Percentiles rank a stretch among this genome's conserved stretches.
These are phyloP conservation scores for Cavia aperea DNA, from an alignment of 2,113 vertebrate genomes.

Conservation along the genomic window DNA sequence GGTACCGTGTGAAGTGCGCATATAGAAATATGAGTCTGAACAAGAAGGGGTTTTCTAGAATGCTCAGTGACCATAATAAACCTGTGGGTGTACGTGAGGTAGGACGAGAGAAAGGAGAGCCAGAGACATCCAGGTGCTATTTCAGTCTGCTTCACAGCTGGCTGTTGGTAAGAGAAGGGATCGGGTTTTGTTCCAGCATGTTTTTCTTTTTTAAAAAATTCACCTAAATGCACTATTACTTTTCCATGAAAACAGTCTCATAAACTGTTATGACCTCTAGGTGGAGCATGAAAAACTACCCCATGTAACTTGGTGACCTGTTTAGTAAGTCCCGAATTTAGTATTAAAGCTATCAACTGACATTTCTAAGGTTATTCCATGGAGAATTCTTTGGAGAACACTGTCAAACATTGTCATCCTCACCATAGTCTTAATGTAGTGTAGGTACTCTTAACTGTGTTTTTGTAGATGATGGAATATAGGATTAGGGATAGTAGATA, in stretches of 20 bases:
- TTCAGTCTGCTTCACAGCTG: not conserved
- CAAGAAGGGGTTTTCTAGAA: not conserved
- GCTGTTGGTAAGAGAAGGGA: not conserved
- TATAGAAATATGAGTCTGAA: not conserved
- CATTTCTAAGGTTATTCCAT: not conserved
- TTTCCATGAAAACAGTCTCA: constrained; percentile 4
- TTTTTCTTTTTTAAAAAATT: not conserved
- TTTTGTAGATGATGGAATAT: not conserved
- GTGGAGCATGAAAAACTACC: not conserved
- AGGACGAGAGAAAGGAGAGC: not conserved
- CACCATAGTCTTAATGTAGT: not conserved
- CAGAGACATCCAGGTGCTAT: not conserved
- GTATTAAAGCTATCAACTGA: not conserved
- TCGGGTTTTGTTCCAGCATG: not conserved
- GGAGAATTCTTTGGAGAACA: not conserved
- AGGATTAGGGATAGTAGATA: not conserved
- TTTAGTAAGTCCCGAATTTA: not conserved
- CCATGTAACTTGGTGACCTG: not conserved
- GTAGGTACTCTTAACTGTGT: not conserved
- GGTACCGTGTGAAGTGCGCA: not conserved
- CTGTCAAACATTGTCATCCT: not conserved
- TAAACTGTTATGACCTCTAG: not conserved
- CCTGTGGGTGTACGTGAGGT: not conserved
- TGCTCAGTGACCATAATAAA: not conserved
- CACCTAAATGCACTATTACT: not conserved